Conservation (phyloP, 2,113 vertebrate genomes). For the Thinocorus orbignyianus region DNA sequence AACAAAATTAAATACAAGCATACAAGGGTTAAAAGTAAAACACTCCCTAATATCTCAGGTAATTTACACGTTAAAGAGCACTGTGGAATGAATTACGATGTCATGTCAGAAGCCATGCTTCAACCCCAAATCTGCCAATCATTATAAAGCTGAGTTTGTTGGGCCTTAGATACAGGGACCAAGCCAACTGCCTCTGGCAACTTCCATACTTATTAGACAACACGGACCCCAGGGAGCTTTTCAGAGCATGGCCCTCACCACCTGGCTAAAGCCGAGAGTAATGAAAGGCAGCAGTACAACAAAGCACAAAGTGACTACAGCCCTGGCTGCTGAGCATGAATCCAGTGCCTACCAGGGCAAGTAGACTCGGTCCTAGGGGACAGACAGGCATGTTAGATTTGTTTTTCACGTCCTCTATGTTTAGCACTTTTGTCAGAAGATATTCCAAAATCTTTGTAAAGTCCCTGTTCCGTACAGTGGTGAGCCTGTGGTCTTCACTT, state of each 20-base stretch:
- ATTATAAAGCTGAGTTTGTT: conserved; percentile 60
- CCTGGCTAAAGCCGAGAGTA: conserved; percentile 46
- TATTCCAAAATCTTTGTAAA: not conserved
- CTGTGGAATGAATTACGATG: conserved; percentile 36
- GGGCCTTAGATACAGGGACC: conserved; percentile 58
- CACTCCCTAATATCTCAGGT: not conserved
- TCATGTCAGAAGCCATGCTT: conserved; percentile 56
- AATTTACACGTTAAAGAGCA: conserved; percentile 50
- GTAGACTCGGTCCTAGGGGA: not conserved
- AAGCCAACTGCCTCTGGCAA: conserved; percentile 66
- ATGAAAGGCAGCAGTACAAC: conserved; percentile 21
- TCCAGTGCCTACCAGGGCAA: not conserved
- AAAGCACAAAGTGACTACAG: conserved; percentile 9
- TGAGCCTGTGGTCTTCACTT: not conserved
- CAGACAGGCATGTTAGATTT: not conserved
- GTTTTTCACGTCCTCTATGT: not conserved
- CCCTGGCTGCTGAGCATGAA: not conserved
- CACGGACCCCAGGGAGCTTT: conserved; percentile 42
- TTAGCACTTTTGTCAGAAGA: not conserved
- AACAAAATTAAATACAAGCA: not conserved
- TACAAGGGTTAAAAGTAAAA: not conserved
- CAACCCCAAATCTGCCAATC: conserved; percentile 55
- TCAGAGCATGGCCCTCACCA: conserved; percentile 38
- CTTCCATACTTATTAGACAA: conserved; percentile 72
- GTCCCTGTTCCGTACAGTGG: not conserved